phyloP scores from a whole-genome alignment of 2,113 vertebrate genomes.

The Mormoops blainvillei region DNA sequence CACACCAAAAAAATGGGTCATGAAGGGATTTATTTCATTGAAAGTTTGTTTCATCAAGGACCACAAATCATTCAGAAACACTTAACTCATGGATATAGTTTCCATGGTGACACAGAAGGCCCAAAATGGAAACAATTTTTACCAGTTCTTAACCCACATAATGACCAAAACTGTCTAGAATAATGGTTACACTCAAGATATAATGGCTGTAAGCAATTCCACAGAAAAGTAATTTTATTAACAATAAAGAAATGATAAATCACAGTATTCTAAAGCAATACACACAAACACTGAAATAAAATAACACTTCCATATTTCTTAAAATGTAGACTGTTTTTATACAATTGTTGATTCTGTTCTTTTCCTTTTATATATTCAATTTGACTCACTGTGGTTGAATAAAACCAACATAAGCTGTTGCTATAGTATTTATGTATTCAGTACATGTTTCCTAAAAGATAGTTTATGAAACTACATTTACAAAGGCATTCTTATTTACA shows the following conservation, averaged over 20 bases:
- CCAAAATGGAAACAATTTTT: not conserved
- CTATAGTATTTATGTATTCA: not conserved
- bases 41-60: not conserved
- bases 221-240: not conserved
- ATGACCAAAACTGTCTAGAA: not conserved
- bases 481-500: not conserved
- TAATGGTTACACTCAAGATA: not conserved
- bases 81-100: not conserved
- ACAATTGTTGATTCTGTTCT: not conserved
- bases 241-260: not conserved
- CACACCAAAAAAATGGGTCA: not conserved
- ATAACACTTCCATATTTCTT: not conserved
- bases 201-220: not conserved
- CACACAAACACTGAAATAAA: not conserved
- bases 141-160: not conserved
- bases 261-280: not conserved
- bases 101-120: not conserved
- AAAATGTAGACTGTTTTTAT: not conserved
- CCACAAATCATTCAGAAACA: not conserved
- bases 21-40: not conserved
- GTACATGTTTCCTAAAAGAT: not conserved
- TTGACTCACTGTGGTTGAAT: not conserved
- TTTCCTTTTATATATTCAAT: not conserved
- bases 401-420: not conserved
- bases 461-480: constrained; percentile 15